Evolutionary conservation across 2,797 vertebrate species (phyloP), one percentile per base, ranked within the genome.

Genomic region (Gadopsis bispinosus): DNA sequence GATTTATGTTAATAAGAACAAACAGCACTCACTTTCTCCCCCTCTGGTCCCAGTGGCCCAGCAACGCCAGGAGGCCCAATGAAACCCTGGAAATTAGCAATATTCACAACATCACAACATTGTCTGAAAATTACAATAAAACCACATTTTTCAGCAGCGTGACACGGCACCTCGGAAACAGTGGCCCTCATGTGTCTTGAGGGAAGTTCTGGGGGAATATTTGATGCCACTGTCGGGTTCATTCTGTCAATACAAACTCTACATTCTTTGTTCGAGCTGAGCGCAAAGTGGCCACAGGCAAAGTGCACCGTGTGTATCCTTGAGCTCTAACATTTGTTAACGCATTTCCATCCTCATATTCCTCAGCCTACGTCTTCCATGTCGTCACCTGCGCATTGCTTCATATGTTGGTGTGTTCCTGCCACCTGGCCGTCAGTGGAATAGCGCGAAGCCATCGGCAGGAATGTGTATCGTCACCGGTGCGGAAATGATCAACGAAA

Each of bases 31-130:
- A 99, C 98, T 95, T 96, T 95, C 92, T 97, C 97, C 81, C 98
- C 98, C 87, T 98, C 97, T 59, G 93, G 94, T 66, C 98, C 98
- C 14, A 86, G 94, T 63, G 95, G 96, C 83, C 98, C 98, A 83
- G 94, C 95, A 79, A 95, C 84, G 51, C 98, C 98, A 75, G 97
- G 97, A 86, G 94, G 95, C 66, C 98, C 98, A 87, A 99, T 99
- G 84, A 99, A 99, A 86, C 98, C 98, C 98, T 99, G 73, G 63
- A 94, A 94, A 80, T 29, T 0, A 77, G 35, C 0, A 84, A 37
- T 12, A 39, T 55, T 7, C 53, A 4, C 53, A 4, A 74, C 3
- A 17, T 80, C 19, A 72, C 37, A 78, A 22, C 11, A 35, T 0
- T 35, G 31, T 48, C 9, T 2, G 2, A 67, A 55, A 4, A 47